Evolutionary conservation across 2,888 invertebrate species (phyloP).

Genomic region (Synanthedon tipuliformis): DNA sequence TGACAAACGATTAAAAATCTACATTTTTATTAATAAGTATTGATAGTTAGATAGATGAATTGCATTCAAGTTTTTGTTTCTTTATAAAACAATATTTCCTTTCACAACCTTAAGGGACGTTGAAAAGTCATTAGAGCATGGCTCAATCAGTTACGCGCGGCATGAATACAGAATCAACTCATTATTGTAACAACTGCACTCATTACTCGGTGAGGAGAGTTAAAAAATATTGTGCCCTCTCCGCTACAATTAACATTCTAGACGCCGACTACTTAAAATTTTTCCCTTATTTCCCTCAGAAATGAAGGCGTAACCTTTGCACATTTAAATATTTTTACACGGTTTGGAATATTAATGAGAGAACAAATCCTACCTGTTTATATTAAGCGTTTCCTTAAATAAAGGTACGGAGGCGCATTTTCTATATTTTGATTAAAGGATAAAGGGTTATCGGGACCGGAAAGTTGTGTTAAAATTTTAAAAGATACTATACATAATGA

Average conservation of each 20-base stretch:
- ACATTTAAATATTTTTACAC: conserved; percentile 26
- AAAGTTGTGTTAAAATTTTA: no score
- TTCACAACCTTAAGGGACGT: neutral
- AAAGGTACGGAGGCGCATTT: neutral
- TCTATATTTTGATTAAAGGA: neutral
- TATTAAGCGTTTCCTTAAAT: conserved; percentile 1
- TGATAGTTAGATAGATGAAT: no score
- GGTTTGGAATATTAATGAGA: conserved; percentile 31
- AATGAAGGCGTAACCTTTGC: conserved; percentile 38
- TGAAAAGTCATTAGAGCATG: conserved; percentile 9
- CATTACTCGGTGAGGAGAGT: conserved; percentile 20
- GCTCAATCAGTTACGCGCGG: conserved; percentile 9
- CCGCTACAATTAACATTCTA: conserved; percentile 32
- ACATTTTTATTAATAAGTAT: no score
- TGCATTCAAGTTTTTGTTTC: no score
- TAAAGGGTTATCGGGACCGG: neutral
- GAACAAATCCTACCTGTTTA: conserved; percentile 2
- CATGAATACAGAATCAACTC: conserved; percentile 13
- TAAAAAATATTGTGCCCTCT: conserved; percentile 25
- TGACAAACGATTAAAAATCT: no score
- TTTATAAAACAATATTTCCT: neutral
- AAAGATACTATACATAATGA: no score
- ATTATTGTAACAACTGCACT: conserved; percentile 21
- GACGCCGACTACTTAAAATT: conserved; percentile 23
- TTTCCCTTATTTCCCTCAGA: conserved; percentile 25